Conservation (phyloP, 2,888 invertebrate genomes). For the Drosophila eohydei region DNA sequence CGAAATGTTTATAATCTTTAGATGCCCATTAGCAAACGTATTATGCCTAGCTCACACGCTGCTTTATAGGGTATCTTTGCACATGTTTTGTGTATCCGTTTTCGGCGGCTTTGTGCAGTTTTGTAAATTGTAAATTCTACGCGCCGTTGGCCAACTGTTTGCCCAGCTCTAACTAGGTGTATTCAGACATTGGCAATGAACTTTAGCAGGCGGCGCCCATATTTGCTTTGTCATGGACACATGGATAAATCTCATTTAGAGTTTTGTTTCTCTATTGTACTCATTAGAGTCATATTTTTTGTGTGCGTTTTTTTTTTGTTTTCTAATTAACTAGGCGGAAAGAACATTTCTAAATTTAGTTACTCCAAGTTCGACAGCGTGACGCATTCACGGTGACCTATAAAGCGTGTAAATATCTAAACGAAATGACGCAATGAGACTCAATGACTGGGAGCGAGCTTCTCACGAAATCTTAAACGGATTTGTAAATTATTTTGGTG, state of each 20-base stretch:
- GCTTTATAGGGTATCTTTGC: constrained; percentile 7
- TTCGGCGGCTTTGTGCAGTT: constrained; percentile 28
- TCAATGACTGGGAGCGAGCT: constrained; percentile 4
- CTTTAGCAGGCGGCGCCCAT: constrained; percentile 32
- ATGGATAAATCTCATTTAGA: constrained; percentile 39
- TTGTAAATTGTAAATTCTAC: constrained; percentile 26
- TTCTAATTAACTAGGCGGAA: constrained; percentile 28
- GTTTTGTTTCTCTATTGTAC: constrained; percentile 11
- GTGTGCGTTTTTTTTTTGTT: constrained; percentile 15
- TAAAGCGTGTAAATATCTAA: constrained; percentile 34
- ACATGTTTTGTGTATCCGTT: background rate
- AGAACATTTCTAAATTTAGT: constrained; percentile 38
- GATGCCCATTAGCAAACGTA: background rate
- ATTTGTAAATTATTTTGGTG: constrained; percentile 17
- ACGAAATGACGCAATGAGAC: constrained; percentile 58
- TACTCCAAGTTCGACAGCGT: constrained; percentile 26
- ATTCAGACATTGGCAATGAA: constrained; percentile 65
- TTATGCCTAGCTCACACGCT: background rate
- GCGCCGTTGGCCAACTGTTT: constrained; percentile 41
- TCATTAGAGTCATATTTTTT: background rate
- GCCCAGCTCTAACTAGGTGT: constrained; percentile 2
- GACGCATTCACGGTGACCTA: constrained; percentile 36
- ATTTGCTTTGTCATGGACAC: constrained; percentile 62
- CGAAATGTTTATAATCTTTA: background rate
- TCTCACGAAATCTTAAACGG: constrained; percentile 10